These are phyloP conservation scores for Eurypyga helias DNA, from an alignment of 2,113 vertebrate species.

Conservation along the genomic window DNA sequence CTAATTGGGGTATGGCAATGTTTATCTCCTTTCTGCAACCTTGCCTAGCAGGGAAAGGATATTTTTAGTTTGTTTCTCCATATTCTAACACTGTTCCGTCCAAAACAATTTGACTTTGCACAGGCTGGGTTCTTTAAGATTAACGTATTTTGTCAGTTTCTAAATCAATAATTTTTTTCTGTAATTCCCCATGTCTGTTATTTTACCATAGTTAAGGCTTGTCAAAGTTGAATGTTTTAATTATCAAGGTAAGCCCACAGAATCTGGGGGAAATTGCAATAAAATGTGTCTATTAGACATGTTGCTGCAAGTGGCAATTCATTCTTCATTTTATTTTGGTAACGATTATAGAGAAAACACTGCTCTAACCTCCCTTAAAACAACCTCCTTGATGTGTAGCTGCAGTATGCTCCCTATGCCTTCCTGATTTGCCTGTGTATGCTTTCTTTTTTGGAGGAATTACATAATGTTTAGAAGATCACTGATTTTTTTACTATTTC, in stretches of 20 bases:
- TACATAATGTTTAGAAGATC: not conserved
- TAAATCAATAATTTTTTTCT: slow-evolving; percentile 14
- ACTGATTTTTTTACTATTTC: not conserved
- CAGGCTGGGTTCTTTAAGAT: not conserved
- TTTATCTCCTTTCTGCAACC: slow-evolving; percentile 11
- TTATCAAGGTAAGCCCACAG: not conserved
- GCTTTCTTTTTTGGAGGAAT: not conserved
- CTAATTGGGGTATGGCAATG: not conserved
- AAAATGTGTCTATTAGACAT: not conserved
- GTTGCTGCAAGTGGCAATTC: not conserved
- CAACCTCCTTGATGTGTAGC: not conserved
- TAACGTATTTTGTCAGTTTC: slow-evolving; percentile 19
- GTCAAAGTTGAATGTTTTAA: slow-evolving; percentile 8
- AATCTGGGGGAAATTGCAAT: not conserved
- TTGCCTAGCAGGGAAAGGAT: slow-evolving; percentile 3
- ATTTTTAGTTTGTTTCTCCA: slow-evolving; percentile 38
- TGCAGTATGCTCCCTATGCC: not conserved
- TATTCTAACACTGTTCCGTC: not conserved
- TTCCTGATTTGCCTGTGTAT: not conserved
- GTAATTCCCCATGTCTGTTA: slow-evolving; percentile 41
- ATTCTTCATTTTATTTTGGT: not conserved
- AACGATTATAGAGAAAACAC: not conserved
- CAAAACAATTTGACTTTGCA: slow-evolving; percentile 27
- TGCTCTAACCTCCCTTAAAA: not conserved
- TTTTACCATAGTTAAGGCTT: slow-evolving; percentile 47